Evolutionary conservation across 2,888 invertebrate species (phyloP), one percentile per base, ranked within the genome.

Genomic region (Pantelozetes paolii): DNA sequence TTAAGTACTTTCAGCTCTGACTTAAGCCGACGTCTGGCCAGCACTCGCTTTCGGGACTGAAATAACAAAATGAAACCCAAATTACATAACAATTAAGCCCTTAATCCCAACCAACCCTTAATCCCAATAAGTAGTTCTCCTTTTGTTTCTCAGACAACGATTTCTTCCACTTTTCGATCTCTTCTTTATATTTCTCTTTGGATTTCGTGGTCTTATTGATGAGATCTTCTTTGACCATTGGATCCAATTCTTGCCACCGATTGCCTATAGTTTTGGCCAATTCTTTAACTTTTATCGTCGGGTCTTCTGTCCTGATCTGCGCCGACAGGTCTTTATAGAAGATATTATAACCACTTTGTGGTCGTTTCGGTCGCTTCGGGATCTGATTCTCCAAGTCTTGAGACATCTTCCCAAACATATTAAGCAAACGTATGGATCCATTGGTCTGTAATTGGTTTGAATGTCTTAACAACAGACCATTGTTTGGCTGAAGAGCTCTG

Each of bases 1-100:
- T 74, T 36, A 36, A 74, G 42, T 30, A 36, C 18, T 20, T 71
- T 70, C 5, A 74, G 59, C 48, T 74, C 32, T 40, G 18, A 18
- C 18, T 71, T 74, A 20, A 74, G 57, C 13, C 74, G 70, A 42
- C 42, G 59, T 62, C 42, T 32, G 26, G 54, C 57, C 26, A 71
- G 23, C 0, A 5, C n/a, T 64, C 36, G 50, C 11, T 20, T 40
- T 50, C 71, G 40, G 9, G n/a, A 32, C 74, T 74, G n/a, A 48
- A 15, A 2, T 54, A 11, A 26, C 9, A 69, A 23, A 48, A 28
- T 26, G 67, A 2, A 73, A 69, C 48, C 59, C 15, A n/a, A 54
- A 8, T 54, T 1, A 28, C 11, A 59, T n/a, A 3, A 11, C 18
- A 28, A 59, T 28, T 3, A n/a, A 13, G 28, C 11, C 5, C 8